Evolutionary conservation across 2,797 vertebrate species (phyloP), one percentile per base, ranked within the genome.

Genomic region (Arnoldichthys spilopterus): DNA sequence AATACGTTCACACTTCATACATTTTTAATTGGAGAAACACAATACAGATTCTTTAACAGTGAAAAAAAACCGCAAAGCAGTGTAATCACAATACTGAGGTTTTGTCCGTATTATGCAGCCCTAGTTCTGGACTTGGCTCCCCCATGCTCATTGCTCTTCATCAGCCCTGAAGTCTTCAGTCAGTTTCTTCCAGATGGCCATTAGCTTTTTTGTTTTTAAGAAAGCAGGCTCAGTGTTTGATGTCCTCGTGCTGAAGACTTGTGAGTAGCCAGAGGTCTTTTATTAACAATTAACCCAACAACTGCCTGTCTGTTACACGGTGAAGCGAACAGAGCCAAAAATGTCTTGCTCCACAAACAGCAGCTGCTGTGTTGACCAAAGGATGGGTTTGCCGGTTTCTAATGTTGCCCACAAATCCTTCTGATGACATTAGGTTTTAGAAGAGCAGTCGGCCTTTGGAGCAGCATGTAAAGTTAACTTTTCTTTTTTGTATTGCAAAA

Each of bases 391-490:
- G 15, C 13, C 24, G 43, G 64, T 1, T 47, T 47, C 2, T 43
- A 66, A 64, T 64, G 18, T 8, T 3, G 11, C 9, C 1, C 5
- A 24, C 11, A 6, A 58, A 13, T 43, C 22, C 58, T n/a, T 59
- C 16, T 62, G 26, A 58, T 18, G 28, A 51, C 28, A 1, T 4
- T 5, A 58, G 26, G 6, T 20, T 28, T 47, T 12, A 47, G 34
- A 64, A 34, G 62, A 64, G 20, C 15, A 8, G 59, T 34, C 28
- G 3, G 93, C 71, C 1, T 37, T 63, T 20, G 30, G 61, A 34
- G 61, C 22, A 56, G 53, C 49, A 53, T 9, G n/a, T 51, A n/a
- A 20, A 20, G 49, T 51, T 51, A n/a, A 20, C 2, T 51, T 0
- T 6, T 5, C 11, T 1, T 51, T 51, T 51, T 51, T 51, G 47